Evolutionary conservation across 2,113 vertebrate genomes (phyloP).

Genomic region (Hypocryptadius cinnamomeus): DNA sequence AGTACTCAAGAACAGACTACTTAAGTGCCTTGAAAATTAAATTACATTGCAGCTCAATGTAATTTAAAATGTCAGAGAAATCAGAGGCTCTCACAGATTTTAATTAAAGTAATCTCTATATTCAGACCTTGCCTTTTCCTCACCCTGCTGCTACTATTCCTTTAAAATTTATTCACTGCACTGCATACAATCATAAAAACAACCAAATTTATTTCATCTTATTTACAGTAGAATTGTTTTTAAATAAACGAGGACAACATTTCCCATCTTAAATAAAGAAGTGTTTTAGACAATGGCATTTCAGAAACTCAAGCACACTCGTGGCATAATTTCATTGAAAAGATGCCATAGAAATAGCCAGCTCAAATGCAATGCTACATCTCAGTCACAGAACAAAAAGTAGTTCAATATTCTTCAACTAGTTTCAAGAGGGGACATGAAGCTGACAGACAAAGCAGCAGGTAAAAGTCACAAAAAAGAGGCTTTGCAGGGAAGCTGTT

Average conservation of each 20-base stretch:
- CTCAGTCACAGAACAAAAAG: not conserved
- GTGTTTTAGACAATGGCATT: not conserved
- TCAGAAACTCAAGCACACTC: not conserved
- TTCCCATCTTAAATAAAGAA: not conserved
- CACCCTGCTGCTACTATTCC: not conserved
- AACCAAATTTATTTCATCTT: not conserved
- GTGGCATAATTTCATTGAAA: not conserved
- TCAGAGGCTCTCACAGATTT: conserved; percentile 9
- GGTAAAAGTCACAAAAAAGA: not conserved
- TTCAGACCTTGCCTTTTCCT: not conserved
- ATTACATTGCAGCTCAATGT: not conserved
- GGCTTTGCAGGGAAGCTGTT: not conserved
- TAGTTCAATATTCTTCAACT: not conserved
- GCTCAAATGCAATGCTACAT: not conserved
- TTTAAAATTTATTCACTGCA: not conserved
- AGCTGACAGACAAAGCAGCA: not conserved
- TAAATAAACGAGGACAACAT: not conserved
- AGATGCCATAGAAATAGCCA: not conserved
- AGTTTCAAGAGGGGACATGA: too few species aligned
- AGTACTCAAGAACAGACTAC: not conserved
- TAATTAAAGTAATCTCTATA: conserved; percentile 29
- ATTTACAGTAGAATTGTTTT: not conserved
- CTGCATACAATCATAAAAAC: not conserved
- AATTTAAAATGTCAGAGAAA: conserved; percentile 26
- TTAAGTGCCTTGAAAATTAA: conserved; percentile 28